Base-by-base conservation (phyloP, 2,888 invertebrate species). In the Sinodicranocentrus sp. region DNA sequence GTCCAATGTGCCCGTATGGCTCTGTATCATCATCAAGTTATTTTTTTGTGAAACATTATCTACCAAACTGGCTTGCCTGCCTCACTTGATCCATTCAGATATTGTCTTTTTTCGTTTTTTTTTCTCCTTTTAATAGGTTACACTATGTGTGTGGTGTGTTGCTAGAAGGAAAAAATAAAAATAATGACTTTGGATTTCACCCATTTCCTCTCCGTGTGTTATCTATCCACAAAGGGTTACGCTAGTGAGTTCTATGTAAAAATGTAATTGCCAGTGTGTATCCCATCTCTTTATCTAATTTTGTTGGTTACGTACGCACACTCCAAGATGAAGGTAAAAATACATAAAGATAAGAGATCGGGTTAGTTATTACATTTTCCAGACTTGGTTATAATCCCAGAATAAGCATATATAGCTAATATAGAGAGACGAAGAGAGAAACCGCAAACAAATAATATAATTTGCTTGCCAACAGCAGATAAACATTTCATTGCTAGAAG, bases 1-100 rank as follows among this genome's bases (percentile, higher is more conserved):
- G 78, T 78, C 78, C 44, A 78, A 73, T 73, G 77, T 68, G 68
- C 77, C 44, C 54, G 65, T 68, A 57, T 77, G 77, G 77, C 77
- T 77, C 59, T 77, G 57, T 68, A 77, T 77, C 77, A 68, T 77
- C 68, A 63, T 67, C 67, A 25, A 15, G 10, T 33, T 43, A 44
- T 61, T 59, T 63, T 54, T 77, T 77, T 54, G 25, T 68, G 57
- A 59, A 77, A 68, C 67, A 54, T 77, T 68, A 59, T 61, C 28
- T 57, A 25, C 17, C 57, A 57, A 57, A 57, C 57, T 57, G 57
- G 57, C 23, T 57, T 33, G 17, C 63, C 33, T 63, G 33, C 57
- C 25, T 57, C 23, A 25, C 25, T 63, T 28, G 48, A 26, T 75
- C 72, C 61, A 75, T 63, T 75, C 63, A 75, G 21, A 23, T 23